Percentiles rank a stretch among this genome's conserved stretches.
phyloP scores from a whole-genome alignment of 35 echinoderm and acorn worm species.

The Acanthaster planci region DNA sequence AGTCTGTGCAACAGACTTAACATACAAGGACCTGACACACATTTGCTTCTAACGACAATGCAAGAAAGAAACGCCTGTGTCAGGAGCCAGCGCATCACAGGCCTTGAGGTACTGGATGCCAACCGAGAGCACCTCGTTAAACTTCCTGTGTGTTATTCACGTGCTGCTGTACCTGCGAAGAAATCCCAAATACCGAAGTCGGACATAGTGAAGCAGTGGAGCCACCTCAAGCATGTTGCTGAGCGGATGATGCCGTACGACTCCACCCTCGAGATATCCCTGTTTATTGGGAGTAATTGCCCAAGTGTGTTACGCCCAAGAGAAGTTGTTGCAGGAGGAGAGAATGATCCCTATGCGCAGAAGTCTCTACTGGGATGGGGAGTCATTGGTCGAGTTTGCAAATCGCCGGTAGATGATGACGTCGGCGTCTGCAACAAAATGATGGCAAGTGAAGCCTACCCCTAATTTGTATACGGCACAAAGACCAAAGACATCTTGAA shows the following conservation, averaged over 20 bases:
- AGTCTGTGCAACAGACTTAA: background rate
- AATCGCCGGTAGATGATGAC: background rate
- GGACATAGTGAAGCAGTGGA: conserved; percentile 19
- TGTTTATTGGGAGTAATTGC: conserved; percentile 44
- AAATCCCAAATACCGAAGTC: conserved; percentile 27
- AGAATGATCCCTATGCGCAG: conserved; percentile 51
- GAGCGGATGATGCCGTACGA: conserved; percentile 26
- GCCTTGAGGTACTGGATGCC: conserved; percentile 32
- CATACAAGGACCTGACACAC: conserved; percentile 29
- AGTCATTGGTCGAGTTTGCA: conserved; percentile 37
- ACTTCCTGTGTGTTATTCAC: conserved; percentile 4
- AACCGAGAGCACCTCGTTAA: conserved; percentile 1
- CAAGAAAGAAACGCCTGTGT: background rate
- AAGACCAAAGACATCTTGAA: conserved; percentile 23
- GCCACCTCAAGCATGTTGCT: background rate
- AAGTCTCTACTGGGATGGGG: conserved; percentile 54
- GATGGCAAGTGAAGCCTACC: background rate
- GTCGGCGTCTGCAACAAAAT: conserved; percentile 16
- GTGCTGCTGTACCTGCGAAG: background rate
- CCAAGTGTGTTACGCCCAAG: background rate
- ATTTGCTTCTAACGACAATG: conserved; percentile 27
- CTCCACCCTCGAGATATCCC: conserved; percentile 16
- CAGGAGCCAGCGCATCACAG: background rate
- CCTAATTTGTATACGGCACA: background rate
- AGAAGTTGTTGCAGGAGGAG: background rate